Base-by-base conservation (phyloP, 2,888 invertebrate genomes). In the Formica aserva region DNA sequence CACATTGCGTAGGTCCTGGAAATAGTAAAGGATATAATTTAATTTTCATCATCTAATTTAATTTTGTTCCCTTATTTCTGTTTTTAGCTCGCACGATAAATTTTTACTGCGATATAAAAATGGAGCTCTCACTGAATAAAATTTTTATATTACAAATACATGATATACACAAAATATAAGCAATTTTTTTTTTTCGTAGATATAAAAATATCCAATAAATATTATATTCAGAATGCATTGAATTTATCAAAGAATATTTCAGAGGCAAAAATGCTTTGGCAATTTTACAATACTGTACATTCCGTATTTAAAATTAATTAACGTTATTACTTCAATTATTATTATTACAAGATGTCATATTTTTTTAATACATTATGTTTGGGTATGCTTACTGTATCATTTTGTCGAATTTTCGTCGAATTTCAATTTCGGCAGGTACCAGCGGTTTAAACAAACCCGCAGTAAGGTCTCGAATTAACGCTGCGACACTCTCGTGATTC, bases 1-100 rank as follows among this genome's bases (percentile, higher is more conserved):
- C 3, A 60, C 29, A 85, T 84, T 5, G 82, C 71, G 4, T 60
- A 41, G 0, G 52, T 82, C 38, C 89, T 88, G 1, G 74, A 85
- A 74, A 63, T 41, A 60, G 41, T 6, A 18, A 2, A 1, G 38
- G 38, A 72, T 18, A 6, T 22, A 22, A 22, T 22, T 22, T 22
- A 22, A 22, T 22, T 22, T 22, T 22, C 22, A 22, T 22, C 22
- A 0, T 22, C 22, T 41, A 60, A 41, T 57, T 60, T 38, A 13
- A 13, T 41, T 41, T 41, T 13, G 3, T 3, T 41, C 41, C 1
- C 41, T 41, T 41, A 13, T 41, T 13, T 41, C 41, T n/a, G 0
- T 5, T 4, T 15, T 35, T 15, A 35, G 6, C 4, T 22, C 1
- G 22, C 4, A 69, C 29, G 8, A 4, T 8, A 5, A 8, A 52